These are phyloP conservation scores for Syrrhaptes paradoxus DNA, from an alignment of 2,113 vertebrate genomes.

Conservation along the genomic window DNA sequence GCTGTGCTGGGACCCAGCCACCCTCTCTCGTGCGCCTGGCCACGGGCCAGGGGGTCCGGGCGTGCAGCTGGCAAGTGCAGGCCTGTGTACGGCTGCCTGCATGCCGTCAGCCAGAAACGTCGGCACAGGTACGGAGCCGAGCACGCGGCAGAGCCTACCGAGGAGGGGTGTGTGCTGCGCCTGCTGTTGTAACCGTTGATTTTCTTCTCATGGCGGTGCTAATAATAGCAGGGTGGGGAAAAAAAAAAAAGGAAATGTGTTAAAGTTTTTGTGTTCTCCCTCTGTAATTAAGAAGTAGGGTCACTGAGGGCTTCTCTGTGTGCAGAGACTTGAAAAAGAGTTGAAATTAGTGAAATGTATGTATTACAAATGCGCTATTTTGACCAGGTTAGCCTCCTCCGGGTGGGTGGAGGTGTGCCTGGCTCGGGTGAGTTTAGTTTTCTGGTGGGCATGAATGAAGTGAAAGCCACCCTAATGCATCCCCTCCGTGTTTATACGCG, in stretches of 20 bases:
- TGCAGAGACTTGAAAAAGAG: background rate
- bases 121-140: rapidly evolving
- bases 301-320: background rate
- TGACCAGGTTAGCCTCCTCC: background rate
- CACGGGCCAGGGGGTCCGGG: background rate
- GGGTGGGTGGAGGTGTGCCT: background rate
- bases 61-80: rapidly evolving
- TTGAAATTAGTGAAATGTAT: background rate
- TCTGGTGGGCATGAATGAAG: background rate
- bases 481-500: rapidly evolving
- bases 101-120: rapidly evolving
- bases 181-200: background rate
- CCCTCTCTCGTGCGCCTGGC: background rate
- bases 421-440: background rate
- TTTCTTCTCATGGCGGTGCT: background rate
- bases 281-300: background rate
- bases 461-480: background rate
- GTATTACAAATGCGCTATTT: background rate
- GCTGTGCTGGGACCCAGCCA: background rate
- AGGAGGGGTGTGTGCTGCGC: background rate
- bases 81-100: background rate
- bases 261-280: background rate
- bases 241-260: background rate
- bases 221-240: background rate
- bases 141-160: rapidly evolving